Percentiles rank a stretch among this genome's conserved stretches.
phyloP scores from a whole-genome alignment of 2,888 invertebrate species.

The Ischnus inquisitorius region DNA sequence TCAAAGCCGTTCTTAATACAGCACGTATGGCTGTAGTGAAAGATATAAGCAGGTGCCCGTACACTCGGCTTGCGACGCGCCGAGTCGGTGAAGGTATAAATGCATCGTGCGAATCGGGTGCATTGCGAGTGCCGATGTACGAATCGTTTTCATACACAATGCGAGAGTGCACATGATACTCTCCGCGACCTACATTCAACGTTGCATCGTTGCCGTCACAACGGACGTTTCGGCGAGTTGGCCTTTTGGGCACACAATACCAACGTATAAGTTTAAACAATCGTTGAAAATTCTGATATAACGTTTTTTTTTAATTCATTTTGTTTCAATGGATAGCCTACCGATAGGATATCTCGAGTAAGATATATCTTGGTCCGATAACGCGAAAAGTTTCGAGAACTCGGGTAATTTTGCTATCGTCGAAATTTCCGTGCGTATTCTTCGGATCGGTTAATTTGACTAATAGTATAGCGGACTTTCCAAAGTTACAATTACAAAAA shows the following conservation, averaged over 20 bases:
- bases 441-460: neutral
- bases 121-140: neutral
- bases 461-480: neutral
- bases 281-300: neutral
- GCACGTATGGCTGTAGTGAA: neutral
- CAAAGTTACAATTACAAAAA: too few species aligned
- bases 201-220: neutral
- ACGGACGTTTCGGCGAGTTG: neutral
- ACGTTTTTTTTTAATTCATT: neutral
- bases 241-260: neutral
- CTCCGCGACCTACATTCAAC: neutral
- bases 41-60: neutral
- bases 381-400: neutral
- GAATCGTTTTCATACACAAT: neutral
- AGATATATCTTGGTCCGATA: neutral
- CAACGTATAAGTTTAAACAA: neutral
- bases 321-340: neutral
- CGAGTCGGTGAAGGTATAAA: neutral
- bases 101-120: conserved; percentile 11
- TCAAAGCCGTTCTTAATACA: conserved; percentile 1
- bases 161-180: too few species aligned
- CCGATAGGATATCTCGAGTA: neutral
- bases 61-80: neutral
- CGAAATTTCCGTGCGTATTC: neutral
- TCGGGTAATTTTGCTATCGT: neutral